Percentiles rank a stretch among this genome's conserved stretches.
Conservation (phyloP, 2,888 invertebrate genomes). For the Lordiphosa andalusiaca region DNA sequence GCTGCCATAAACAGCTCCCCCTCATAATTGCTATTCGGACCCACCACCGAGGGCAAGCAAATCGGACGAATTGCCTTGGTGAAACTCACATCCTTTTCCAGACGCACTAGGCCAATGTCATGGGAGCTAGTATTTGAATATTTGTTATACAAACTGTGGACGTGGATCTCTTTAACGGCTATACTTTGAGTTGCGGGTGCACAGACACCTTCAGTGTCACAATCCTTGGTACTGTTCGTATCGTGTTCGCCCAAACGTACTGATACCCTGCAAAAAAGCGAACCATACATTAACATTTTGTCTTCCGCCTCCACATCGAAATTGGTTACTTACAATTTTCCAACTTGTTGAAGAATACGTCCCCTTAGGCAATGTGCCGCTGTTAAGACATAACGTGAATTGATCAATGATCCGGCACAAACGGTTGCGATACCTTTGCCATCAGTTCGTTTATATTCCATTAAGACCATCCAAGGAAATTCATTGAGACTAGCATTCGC, state of each 20-base stretch:
- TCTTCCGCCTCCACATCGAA: not conserved
- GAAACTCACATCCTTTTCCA: slow-evolving; percentile 82
- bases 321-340: slow-evolving; percentile 81
- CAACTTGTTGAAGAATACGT: slow-evolving; percentile 82
- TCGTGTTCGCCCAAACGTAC: slow-evolving; percentile 72
- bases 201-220: slow-evolving; percentile 79
- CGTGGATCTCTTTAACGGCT: slow-evolving; percentile 83
- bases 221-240: slow-evolving; percentile 64
- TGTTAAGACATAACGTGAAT: no score
- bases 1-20: slow-evolving; percentile 81
- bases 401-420: slow-evolving; percentile 79
- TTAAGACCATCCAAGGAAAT: slow-evolving; percentile 86
- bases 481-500: slow-evolving; percentile 83
- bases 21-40: slow-evolving; percentile 33
- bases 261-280: no score
- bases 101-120: slow-evolving; percentile 87
- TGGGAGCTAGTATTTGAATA: slow-evolving; percentile 83
- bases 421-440: slow-evolving; percentile 64
- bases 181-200: slow-evolving; percentile 83
- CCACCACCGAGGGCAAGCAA: slow-evolving; percentile 82
- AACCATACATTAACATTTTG: no score
- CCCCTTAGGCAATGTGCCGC: slow-evolving; percentile 84
- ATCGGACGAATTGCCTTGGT: slow-evolving; percentile 83
- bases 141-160: slow-evolving; percentile 81
- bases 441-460: slow-evolving; percentile 82